phyloP scores from a whole-genome alignment of 2,113 vertebrate genomes.

The Scortum barcoo region DNA sequence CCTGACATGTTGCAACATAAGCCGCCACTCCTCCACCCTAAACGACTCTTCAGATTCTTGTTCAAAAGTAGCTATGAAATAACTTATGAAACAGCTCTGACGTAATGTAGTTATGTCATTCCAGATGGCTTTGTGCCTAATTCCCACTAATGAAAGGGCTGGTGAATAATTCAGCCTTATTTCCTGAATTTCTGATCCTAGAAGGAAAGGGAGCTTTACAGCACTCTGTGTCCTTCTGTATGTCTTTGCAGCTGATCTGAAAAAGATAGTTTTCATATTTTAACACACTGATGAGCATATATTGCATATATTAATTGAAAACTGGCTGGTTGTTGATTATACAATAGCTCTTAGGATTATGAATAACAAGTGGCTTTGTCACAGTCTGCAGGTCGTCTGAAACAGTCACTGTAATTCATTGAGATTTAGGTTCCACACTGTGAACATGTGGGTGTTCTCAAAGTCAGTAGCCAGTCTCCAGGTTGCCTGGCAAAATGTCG shows the following conservation, averaged over 20 bases:
- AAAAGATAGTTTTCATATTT: conserved; percentile 23
- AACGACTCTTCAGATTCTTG: neutral
- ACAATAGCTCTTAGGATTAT: neutral
- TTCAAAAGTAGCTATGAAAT: neutral
- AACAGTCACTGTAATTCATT: neutral
- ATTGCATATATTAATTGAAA: too few species aligned
- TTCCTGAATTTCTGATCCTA: conserved; percentile 39
- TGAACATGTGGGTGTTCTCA: neutral
- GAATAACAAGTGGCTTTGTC: neutral
- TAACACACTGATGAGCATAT: too few species aligned
- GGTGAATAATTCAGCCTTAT: conserved; percentile 59
- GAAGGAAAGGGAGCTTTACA: conserved; percentile 41
- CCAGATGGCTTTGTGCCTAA: conserved; percentile 3
- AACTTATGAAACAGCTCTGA: neutral
- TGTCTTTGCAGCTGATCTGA: neutral
- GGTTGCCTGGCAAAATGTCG: neutral
- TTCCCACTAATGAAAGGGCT: conserved; percentile 31
- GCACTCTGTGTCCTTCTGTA: conserved; percentile 7
- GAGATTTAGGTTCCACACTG: neutral
- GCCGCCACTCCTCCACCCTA: neutral
- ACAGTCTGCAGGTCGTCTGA: neutral
- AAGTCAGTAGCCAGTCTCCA: neutral
- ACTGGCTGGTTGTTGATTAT: conserved; percentile 4
- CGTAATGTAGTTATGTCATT: neutral
- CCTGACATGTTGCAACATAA: neutral